Percentiles rank a stretch among this genome's conserved stretches.
phyloP scores from a whole-genome alignment of 2,888 invertebrate species.

The Dolichomitus sp. region DNA sequence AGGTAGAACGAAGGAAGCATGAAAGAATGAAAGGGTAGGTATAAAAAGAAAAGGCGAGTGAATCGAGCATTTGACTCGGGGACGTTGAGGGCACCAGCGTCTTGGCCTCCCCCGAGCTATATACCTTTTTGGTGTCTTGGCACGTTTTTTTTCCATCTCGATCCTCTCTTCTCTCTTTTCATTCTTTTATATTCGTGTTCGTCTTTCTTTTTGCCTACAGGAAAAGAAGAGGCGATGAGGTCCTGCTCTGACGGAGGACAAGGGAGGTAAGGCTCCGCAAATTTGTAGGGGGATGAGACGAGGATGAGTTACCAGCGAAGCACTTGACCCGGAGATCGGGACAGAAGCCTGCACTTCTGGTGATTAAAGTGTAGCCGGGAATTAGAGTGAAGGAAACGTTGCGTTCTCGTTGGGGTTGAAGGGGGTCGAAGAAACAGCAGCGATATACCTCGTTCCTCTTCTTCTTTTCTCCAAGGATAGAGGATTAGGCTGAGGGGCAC shows the following conservation, averaged over 20 bases:
- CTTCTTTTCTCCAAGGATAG: conserved; percentile 25
- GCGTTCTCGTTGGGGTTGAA: conserved; percentile 59
- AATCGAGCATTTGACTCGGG: conserved; percentile 63
- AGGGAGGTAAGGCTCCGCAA: conserved; percentile 18
- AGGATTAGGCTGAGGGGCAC: conserved; percentile 32
- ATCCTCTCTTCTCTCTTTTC: conserved; percentile 20
- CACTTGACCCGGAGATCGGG: conserved; percentile 78
- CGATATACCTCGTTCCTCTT: conserved; percentile 21
- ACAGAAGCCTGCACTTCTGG: conserved; percentile 78
- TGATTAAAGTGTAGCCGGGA: conserved; percentile 83
- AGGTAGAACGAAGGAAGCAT: conserved; percentile 24
- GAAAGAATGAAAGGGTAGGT: conserved; percentile 48
- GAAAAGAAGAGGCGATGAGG: conserved; percentile 2
- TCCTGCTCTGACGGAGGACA: not conserved
- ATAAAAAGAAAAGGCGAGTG: conserved; percentile 46
- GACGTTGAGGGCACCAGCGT: conserved; percentile 34
- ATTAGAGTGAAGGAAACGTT: conserved; percentile 78
- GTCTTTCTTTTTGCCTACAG: conserved; percentile 45
- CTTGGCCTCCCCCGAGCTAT: not conserved
- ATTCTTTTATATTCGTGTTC: conserved; percentile 11
- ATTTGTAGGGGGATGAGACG: conserved; percentile 42
- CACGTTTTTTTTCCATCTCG: conserved; percentile 35
- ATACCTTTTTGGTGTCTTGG: not conserved
- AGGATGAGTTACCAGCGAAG: conserved; percentile 68
- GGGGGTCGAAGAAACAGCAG: conserved; percentile 14